phyloP scores from a whole-genome alignment of 2,888 invertebrate genomes.

The Euclidia mi region DNA sequence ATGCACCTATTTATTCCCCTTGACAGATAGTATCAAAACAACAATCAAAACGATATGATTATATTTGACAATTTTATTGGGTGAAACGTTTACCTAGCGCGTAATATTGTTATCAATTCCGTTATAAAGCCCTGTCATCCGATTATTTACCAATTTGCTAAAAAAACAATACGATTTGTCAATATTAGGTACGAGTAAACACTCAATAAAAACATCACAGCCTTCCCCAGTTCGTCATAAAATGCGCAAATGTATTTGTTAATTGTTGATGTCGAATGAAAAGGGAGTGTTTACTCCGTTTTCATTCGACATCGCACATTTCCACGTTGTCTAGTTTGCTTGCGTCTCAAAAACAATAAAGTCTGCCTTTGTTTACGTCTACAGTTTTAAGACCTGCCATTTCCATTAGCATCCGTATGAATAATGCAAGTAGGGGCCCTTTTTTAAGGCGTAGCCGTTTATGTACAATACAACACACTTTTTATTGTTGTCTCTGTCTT shows the following conservation, averaged over 20 bases:
- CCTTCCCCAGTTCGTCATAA: conserved; percentile 42
- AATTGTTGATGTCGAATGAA: conserved; percentile 65
- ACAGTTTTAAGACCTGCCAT: conserved; percentile 68
- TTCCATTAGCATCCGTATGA: conserved; percentile 74
- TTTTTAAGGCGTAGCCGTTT: conserved; percentile 57
- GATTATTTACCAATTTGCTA: conserved; percentile 35
- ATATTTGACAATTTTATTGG: background rate
- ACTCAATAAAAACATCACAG: conserved; percentile 36
- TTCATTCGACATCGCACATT: conserved; percentile 56
- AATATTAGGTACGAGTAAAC: conserved; percentile 45
- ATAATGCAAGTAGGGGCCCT: conserved; percentile 69
- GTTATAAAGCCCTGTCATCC: conserved; percentile 14
- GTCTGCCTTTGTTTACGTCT: conserved; percentile 65
- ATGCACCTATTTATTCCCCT: too few relatives aligned
- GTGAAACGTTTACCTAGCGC: conserved; percentile 2
- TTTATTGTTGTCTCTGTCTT: conserved; percentile 57
- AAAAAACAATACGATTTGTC: conserved; percentile 40
- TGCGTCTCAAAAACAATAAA: conserved; percentile 64
- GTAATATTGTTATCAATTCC: conserved; percentile 19
- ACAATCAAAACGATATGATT: too few relatives aligned
- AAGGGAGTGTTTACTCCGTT: too few relatives aligned
- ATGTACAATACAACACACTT: conserved; percentile 51
- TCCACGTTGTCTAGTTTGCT: conserved; percentile 44
- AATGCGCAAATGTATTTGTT: conserved; percentile 63
- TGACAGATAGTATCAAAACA: too few relatives aligned